These are phyloP conservation scores for Acanthurus tractus DNA, from an alignment of 2,797 vertebrate species.

Conservation along the genomic window DNA sequence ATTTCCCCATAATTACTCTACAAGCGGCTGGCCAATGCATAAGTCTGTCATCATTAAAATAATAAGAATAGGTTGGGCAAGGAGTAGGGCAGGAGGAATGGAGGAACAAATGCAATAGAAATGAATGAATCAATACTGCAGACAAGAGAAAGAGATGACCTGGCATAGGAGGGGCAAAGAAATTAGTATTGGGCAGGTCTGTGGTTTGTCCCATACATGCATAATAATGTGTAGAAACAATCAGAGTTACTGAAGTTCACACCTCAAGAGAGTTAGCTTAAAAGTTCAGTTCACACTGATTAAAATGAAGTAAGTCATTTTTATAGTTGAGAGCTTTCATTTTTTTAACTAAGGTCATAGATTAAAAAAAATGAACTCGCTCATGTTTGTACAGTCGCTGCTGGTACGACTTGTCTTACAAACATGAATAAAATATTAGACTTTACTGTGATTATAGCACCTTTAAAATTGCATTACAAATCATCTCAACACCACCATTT, in stretches of 20 bases:
- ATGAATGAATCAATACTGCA: slow-evolving; percentile 69
- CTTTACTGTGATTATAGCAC: no score
- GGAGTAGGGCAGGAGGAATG: slow-evolving; percentile 49
- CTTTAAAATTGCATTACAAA: no score
- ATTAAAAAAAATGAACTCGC: no score
- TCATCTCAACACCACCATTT: no score
- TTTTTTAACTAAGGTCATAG: no score
- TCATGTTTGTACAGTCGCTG: no score
- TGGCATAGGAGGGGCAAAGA: slow-evolving; percentile 26
- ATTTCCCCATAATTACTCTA: slow-evolving; percentile 88
- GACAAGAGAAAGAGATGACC: slow-evolving; percentile 47
- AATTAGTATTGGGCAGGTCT: slow-evolving; percentile 16
- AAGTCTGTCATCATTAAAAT: slow-evolving; percentile 87
- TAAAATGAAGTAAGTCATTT: no score
- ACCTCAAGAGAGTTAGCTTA: no score
- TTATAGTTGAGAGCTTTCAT: no score
- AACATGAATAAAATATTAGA: no score
- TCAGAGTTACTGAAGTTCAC: background rate
- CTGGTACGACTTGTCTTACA: no score
- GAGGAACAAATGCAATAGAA: slow-evolving; percentile 69
- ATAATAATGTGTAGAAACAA: slow-evolving; percentile 21
- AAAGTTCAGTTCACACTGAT: no score
- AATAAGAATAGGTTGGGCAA: slow-evolving; percentile 74
- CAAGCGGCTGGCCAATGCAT: slow-evolving; percentile 81
- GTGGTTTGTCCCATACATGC: slow-evolving; percentile 16